These are phyloP conservation scores for Palythoa grandis DNA, from an alignment of 92 coral and sea anemone species.

Conservation along the genomic window DNA sequence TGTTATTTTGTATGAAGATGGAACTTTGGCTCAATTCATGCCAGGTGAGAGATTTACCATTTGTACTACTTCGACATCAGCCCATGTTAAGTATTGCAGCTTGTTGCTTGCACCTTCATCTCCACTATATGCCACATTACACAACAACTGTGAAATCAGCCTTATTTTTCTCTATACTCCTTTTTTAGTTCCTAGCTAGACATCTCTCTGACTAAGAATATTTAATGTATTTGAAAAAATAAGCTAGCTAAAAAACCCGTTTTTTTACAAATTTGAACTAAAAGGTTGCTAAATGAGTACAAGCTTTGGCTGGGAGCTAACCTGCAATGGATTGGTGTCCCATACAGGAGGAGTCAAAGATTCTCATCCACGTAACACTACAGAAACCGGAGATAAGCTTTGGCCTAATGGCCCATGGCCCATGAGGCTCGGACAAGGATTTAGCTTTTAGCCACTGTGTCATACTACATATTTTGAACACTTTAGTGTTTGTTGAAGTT, in stretches of 20 bases:
- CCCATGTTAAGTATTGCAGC: background rate
- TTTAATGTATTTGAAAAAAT: background rate
- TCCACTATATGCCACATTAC: background rate
- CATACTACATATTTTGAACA: background rate
- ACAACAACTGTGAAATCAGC: background rate
- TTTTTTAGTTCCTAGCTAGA: background rate
- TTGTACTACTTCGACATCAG: background rate
- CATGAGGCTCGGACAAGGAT: background rate
- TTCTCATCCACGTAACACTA: no score
- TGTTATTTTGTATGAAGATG: background rate
- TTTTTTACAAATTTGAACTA: no score
- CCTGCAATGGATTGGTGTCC: no score
- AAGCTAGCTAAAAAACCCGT: no score
- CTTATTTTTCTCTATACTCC: background rate
- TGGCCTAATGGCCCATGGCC: background rate
- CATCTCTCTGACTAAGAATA: constrained; percentile 6
- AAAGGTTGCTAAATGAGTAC: no score
- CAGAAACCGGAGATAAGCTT: no score
- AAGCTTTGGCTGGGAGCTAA: no score
- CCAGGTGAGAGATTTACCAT: background rate
- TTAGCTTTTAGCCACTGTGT: background rate
- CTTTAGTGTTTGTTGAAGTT: background rate
- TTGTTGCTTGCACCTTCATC: background rate
- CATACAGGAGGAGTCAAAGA: no score
- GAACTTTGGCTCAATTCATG: background rate